These are phyloP conservation scores for Bos indicus DNA, from an alignment of 2,113 vertebrate species.

Conservation along the genomic window DNA sequence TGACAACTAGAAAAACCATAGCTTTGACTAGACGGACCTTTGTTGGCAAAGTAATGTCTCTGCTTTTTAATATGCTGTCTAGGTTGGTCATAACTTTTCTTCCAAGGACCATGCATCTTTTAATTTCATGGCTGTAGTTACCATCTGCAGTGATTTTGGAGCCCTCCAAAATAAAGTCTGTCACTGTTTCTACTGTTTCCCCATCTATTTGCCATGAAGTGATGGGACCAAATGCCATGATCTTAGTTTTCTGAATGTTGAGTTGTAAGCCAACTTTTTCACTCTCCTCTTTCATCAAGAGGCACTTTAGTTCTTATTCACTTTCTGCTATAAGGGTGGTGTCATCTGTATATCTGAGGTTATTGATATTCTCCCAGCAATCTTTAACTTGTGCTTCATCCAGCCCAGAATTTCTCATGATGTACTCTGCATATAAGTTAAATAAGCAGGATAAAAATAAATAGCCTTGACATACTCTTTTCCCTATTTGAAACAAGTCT, in stretches of 20 bases:
- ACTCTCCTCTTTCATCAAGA: not conserved
- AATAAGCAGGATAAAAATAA: not conserved
- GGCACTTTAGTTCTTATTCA: not conserved
- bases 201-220: not conserved
- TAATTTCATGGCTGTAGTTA: not conserved
- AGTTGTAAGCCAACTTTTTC: not conserved
- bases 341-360: not conserved
- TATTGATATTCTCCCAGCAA: not conserved
- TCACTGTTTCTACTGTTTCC: not conserved
- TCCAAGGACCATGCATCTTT: rapidly evolving
- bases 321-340: not conserved
- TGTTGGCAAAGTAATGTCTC: not conserved
- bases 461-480: not conserved
- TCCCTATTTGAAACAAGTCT: not conserved
- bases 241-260: not conserved
- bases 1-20: not conserved
- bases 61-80: not conserved
- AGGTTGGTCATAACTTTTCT: not conserved
- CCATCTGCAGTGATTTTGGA: not conserved
- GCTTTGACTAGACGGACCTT: not conserved
- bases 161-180: not conserved
- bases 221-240: not conserved
- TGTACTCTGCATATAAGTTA: not conserved
- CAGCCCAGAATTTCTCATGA: not conserved
- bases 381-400: not conserved